Conservation (phyloP, 2,888 invertebrate genomes). For the Melipona beecheii region DNA sequence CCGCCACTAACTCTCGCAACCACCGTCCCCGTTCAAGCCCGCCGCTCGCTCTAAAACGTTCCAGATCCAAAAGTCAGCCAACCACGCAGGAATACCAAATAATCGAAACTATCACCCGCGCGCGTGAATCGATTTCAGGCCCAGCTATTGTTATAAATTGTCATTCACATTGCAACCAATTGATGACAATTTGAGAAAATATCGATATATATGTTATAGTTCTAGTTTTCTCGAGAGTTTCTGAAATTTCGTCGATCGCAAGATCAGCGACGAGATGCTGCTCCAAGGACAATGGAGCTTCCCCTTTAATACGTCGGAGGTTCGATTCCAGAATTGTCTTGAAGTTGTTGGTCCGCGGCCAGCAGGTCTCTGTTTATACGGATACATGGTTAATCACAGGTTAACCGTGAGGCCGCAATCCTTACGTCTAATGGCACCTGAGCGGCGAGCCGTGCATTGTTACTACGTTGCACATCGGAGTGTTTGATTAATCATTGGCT, state of each 20-base stretch:
- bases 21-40: slow-evolving; percentile 9
- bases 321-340: slow-evolving; percentile 59
- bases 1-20: neutral
- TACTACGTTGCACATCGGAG: slow-evolving; percentile 68
- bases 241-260: neutral
- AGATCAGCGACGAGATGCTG: neutral
- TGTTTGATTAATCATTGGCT: slow-evolving; percentile 79
- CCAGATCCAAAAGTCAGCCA: neutral
- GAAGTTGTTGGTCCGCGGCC: slow-evolving; percentile 63
- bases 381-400: slow-evolving; percentile 74
- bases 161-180: no score
- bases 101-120: neutral
- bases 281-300: neutral
- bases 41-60: neutral
- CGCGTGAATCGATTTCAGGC: neutral
- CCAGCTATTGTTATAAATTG: neutral
- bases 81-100: slow-evolving; percentile 25
- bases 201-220: no score
- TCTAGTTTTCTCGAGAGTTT: neutral
- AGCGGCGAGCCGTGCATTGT: slow-evolving; percentile 74
- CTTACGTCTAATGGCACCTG: slow-evolving; percentile 73
- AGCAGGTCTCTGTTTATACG: slow-evolving; percentile 66
- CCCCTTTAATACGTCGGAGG: slow-evolving; percentile 51
- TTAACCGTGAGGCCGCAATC: slow-evolving; percentile 70
- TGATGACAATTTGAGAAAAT: no score